phyloP scores from a whole-genome alignment of 2,113 vertebrate species.

The Psophia crepitans region DNA sequence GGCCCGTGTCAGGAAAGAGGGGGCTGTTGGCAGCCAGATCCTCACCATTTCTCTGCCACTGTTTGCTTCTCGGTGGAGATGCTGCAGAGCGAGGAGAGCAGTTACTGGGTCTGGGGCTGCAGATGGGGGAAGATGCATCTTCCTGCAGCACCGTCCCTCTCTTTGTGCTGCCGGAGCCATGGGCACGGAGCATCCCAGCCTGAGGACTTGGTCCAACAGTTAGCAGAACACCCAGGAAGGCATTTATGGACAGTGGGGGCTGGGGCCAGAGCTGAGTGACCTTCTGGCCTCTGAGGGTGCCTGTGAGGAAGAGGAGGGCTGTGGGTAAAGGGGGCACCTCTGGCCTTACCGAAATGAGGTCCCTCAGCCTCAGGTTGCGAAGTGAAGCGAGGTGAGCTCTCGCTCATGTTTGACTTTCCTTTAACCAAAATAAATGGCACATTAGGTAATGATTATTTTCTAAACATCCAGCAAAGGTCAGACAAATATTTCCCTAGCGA shows the following conservation, averaged over 20 bases:
- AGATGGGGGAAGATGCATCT: background rate
- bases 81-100: background rate
- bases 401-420: background rate
- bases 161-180: background rate
- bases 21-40: background rate
- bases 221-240: background rate
- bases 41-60: background rate
- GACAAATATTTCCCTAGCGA: background rate
- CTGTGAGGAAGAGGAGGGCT: background rate
- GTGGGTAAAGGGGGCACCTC: background rate
- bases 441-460: background rate
- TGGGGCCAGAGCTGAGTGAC: no score
- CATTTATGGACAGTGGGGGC: background rate
- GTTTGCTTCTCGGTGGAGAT: background rate
- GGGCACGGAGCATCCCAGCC: background rate
- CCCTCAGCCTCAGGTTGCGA: background rate
- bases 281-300: background rate
- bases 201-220: background rate
- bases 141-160: fast-evolving
- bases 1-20: background rate
- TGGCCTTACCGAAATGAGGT: background rate
- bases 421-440: background rate
- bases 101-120: background rate
- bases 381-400: background rate
- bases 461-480: background rate